Evolutionary conservation across 2,888 invertebrate species (phyloP).

Genomic region (Scaptomyza caliginosa): DNA sequence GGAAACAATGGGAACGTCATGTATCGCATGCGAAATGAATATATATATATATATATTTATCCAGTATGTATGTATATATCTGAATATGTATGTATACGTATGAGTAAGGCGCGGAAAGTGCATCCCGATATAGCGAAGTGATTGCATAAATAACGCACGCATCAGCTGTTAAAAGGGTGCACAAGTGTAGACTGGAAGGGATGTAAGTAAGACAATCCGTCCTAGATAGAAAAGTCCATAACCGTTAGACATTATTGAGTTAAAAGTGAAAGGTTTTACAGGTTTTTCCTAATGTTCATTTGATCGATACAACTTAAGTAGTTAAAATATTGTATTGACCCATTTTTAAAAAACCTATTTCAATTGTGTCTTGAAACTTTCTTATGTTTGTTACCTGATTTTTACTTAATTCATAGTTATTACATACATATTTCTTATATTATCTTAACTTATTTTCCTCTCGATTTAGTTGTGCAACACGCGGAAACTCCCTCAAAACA

Average conservation of each 20-base stretch:
- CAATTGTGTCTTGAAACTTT: neutral
- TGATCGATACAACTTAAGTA: too few relatives aligned
- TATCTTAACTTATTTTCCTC: slow-evolving; percentile 42
- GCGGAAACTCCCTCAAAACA: slow-evolving; percentile 39
- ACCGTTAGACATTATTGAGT: too few relatives aligned
- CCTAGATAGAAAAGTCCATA: neutral
- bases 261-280: too few relatives aligned
- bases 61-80: slow-evolving; percentile 1
- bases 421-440: slow-evolving; percentile 19
- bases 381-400: neutral
- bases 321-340: too few relatives aligned
- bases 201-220: neutral
- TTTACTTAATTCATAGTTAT: slow-evolving; percentile 25
- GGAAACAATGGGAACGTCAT: slow-evolving; percentile 71
- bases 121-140: slow-evolving; percentile 37
- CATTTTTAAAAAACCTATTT: too few relatives aligned
- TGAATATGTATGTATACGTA: slow-evolving; percentile 1
- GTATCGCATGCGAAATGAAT: slow-evolving; percentile 58
- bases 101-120: slow-evolving; percentile 47
- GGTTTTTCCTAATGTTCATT: too few relatives aligned
- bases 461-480: slow-evolving; percentile 59
- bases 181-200: neutral
- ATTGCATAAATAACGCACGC: slow-evolving; percentile 52
- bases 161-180: slow-evolving; percentile 38
- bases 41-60: slow-evolving; percentile 4